Percentiles rank a stretch among this genome's conserved stretches.
Evolutionary conservation across 2,797 vertebrate genomes (phyloP).

Genomic region (Nannoperca australis): DNA sequence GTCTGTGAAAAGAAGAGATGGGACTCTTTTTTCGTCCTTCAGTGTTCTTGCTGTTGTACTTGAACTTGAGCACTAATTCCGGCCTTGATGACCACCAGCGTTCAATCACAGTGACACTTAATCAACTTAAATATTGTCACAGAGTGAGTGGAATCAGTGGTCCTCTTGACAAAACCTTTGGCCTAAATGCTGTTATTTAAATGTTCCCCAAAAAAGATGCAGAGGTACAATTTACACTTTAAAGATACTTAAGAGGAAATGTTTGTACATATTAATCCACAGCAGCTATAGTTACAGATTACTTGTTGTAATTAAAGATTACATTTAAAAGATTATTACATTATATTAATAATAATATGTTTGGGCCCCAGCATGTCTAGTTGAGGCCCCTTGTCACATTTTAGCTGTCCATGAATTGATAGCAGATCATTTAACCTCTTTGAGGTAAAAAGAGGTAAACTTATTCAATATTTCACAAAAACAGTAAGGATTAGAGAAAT

Average conservation of each 20-base stretch:
- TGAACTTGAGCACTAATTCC: conserved; percentile 42
- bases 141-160: neutral
- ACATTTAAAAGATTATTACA: too few species aligned
- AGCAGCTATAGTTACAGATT: neutral
- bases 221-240: too few species aligned
- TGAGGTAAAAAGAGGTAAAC: neutral
- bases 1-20: conserved; percentile 27
- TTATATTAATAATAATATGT: neutral
- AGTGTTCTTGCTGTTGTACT: conserved; percentile 34
- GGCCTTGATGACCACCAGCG: conserved; percentile 33
- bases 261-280: neutral
- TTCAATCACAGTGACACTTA: conserved; percentile 25
- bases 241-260: neutral
- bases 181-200: neutral
- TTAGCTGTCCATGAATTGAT: neutral
- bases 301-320: neutral
- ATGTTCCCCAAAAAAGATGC: neutral
- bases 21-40: conserved; percentile 7
- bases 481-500: neutral
- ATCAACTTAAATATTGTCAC: neutral
- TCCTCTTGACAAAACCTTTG: neutral
- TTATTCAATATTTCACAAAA: neutral
- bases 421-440: neutral
- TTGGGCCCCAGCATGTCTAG: neutral
- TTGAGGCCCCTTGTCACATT: neutral